Evolutionary conservation across 2,888 invertebrate species (phyloP).

Genomic region (Hirtodrosophila duncani): DNA sequence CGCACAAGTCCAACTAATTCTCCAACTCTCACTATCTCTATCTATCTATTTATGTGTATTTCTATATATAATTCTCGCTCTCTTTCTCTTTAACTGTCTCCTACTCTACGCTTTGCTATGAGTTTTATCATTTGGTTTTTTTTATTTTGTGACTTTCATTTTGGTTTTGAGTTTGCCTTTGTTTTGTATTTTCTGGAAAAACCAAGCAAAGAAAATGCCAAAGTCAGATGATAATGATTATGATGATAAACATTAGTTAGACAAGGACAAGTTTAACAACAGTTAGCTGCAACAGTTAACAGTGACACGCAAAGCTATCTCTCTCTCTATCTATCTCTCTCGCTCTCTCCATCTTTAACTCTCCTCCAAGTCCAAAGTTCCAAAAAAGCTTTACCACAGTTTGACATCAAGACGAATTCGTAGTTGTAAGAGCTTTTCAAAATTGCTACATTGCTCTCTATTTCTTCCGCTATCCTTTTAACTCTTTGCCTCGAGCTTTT

Average conservation of each 20-base stretch:
- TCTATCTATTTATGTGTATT: slow-evolving; percentile 29
- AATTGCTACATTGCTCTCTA: slow-evolving; percentile 13
- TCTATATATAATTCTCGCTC: slow-evolving; percentile 34
- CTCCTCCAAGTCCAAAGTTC: slow-evolving; percentile 6
- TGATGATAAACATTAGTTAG: slow-evolving; percentile 68
- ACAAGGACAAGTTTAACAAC: slow-evolving; percentile 15
- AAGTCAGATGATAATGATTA: slow-evolving; percentile 23
- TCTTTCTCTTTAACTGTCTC: slow-evolving; percentile 29
- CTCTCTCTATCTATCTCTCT: too few relatives aligned
- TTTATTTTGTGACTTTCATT: slow-evolving; percentile 30
- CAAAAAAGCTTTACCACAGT: slow-evolving; percentile 9
- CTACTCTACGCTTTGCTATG: slow-evolving; percentile 44
- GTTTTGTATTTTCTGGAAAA: slow-evolving; percentile 36
- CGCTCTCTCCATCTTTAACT: background rate
- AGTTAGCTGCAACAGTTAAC: slow-evolving; percentile 6
- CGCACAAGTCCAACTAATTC: slow-evolving; percentile 72
- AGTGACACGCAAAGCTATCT: too few relatives aligned
- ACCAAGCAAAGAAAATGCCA: slow-evolving; percentile 24
- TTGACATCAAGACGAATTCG: slow-evolving; percentile 17
- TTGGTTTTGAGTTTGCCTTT: slow-evolving; percentile 51
- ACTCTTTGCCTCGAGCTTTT: slow-evolving; percentile 16
- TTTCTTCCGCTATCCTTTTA: slow-evolving; percentile 9
- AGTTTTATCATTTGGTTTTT: slow-evolving; percentile 46
- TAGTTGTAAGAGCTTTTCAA: slow-evolving; percentile 59
- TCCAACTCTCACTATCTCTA: slow-evolving; percentile 31